Conservation (phyloP, 1,140 invertebrate species). For the Papilio helenus region DNA sequence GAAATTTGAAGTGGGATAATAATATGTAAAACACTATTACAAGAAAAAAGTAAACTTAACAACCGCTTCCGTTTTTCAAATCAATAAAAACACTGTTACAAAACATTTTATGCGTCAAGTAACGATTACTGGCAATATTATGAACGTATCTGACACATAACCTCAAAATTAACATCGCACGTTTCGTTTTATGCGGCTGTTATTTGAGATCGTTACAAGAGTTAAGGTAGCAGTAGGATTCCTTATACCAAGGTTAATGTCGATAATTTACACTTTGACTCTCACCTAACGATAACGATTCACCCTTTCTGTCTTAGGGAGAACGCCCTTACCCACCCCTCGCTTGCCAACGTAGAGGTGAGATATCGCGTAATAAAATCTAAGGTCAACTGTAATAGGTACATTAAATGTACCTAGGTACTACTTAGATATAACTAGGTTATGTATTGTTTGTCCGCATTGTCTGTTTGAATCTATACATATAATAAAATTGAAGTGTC, state of each 20-base stretch:
- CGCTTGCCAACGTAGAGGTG: background rate
- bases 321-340: background rate
- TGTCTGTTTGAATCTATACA: background rate
- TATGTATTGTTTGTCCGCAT: background rate
- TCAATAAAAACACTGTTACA: background rate
- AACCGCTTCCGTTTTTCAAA: background rate
- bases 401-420: slow-evolving; percentile 6
- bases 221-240: slow-evolving; percentile 9
- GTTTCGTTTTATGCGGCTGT: background rate
- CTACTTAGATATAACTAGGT: slow-evolving; percentile 2
- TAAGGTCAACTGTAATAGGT: background rate
- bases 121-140: background rate
- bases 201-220: slow-evolving; percentile 15
- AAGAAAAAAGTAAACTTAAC: background rate
- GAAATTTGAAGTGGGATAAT: background rate
- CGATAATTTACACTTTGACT: slow-evolving; percentile 16
- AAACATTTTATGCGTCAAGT: background rate
- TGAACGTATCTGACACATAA: slow-evolving; percentile 17
- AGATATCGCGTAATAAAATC: slow-evolving; percentile 23
- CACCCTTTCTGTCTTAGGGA: slow-evolving; percentile 18
- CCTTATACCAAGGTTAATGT: slow-evolving; percentile 19
- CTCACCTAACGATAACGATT: slow-evolving; percentile 12
- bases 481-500: too few relatives aligned
- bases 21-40: background rate
- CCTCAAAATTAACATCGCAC: slow-evolving; percentile 17